Evolutionary conservation across 2,113 vertebrate species (phyloP).

Genomic region (Lasiurus borealis): DNA sequence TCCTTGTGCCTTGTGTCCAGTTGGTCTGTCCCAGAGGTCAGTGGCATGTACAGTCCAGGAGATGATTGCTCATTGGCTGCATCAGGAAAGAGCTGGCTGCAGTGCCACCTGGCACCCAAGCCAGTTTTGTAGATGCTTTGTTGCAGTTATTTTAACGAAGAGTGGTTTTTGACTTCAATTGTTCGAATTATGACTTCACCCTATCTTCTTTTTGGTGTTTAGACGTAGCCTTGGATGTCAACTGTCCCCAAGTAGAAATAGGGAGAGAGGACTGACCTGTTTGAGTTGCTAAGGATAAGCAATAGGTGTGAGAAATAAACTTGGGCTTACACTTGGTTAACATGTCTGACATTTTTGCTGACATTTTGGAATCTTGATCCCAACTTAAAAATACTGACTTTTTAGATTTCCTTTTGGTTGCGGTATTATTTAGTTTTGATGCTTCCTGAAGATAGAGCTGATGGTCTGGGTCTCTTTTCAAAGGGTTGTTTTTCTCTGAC

Average conservation of each 20-base stretch:
- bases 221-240: neutral
- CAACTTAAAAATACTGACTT: neutral
- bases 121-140: neutral
- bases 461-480: neutral
- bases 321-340: neutral
- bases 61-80: neutral
- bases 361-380: conserved; percentile 38
- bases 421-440: neutral
- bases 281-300: neutral
- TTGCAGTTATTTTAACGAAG: neutral
- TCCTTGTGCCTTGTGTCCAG: neutral
- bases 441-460: neutral
- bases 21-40: neutral
- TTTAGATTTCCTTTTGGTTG: conserved; percentile 9
- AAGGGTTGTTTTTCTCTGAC: neutral
- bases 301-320: neutral
- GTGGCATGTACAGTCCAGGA: neutral
- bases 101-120: neutral
- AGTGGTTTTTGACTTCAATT: neutral
- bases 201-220: neutral
- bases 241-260: neutral
- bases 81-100: neutral
- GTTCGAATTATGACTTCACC: neutral
- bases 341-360: neutral
- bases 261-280: neutral